phyloP scores from a whole-genome alignment of 2,113 vertebrate species.

The Orycteropus afer region DNA sequence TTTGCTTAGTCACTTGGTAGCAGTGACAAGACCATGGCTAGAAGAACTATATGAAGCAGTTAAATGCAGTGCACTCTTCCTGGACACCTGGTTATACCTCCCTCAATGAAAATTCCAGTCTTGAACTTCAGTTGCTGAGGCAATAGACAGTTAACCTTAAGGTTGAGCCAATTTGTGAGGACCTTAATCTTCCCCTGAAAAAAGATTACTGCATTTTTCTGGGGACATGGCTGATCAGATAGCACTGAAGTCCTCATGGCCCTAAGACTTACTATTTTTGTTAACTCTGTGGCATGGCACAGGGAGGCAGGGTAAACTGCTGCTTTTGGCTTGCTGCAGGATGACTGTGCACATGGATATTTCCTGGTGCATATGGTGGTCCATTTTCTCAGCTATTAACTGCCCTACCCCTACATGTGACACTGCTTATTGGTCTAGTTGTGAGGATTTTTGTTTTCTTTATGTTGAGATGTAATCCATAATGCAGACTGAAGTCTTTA shows the following conservation, averaged over 20 bases:
- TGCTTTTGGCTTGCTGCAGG: neutral
- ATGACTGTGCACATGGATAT: fast-evolving
- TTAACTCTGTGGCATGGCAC: neutral
- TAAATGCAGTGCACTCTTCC: too few species aligned
- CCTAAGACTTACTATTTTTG: neutral
- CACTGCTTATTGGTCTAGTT: too few species aligned
- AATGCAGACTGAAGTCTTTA: too few species aligned
- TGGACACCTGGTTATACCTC: neutral
- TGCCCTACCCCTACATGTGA: neutral
- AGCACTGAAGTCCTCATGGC: neutral
- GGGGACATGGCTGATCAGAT: neutral
- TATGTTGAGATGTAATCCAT: too few species aligned
- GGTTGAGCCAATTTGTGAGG: neutral
- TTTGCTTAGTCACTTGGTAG: too few species aligned
- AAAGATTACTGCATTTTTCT: neutral
- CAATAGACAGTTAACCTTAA: neutral
- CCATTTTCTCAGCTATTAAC: neutral
- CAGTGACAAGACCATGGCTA: too few species aligned
- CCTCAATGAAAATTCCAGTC: neutral
- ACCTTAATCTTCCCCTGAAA: neutral
- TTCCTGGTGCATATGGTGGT: neutral
- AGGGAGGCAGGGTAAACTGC: neutral
- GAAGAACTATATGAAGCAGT: too few species aligned
- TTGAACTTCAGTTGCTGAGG: neutral
- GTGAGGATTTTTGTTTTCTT: too few species aligned